Percentiles rank a stretch among this genome's conserved stretches.
These are phyloP conservation scores for Drosophila kurseongensis DNA, from an alignment of 1,140 invertebrate species.

Conservation along the genomic window DNA sequence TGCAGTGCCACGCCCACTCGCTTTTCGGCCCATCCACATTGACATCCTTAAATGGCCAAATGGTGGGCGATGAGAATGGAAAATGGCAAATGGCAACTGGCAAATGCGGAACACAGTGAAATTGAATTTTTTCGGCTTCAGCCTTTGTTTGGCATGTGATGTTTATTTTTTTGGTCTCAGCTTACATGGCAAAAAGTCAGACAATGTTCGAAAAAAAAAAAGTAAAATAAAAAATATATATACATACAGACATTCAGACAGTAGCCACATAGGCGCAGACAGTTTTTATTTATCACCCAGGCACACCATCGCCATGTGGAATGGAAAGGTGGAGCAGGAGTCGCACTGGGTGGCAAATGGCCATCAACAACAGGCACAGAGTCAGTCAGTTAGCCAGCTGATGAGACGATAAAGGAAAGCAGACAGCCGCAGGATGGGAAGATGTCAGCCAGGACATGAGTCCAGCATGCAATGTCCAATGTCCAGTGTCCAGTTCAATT, in stretches of 20 bases:
- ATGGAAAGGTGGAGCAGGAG: conserved; percentile 8
- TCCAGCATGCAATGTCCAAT: neutral
- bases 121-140: conserved; percentile 66
- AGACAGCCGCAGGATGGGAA: conserved; percentile 39
- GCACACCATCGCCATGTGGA: conserved; percentile 1
- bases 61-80: conserved; percentile 9
- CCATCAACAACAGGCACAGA: conserved; percentile 43
- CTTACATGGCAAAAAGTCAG: conserved; percentile 69
- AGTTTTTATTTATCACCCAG: conserved; percentile 81
- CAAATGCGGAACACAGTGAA: conserved; percentile 58
- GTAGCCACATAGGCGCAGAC: conserved; percentile 74
- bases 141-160: conserved; percentile 50
- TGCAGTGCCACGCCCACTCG: conserved; percentile 9
- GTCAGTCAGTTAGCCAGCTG: conserved; percentile 44
- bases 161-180: conserved; percentile 33
- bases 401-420: conserved; percentile 52
- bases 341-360: conserved; percentile 30
- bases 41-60: conserved; percentile 72
- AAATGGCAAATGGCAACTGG: conserved; percentile 9
- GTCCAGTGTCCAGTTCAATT: conserved; percentile 8
- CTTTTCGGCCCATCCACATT: conserved; percentile 7
- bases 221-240: conserved; percentile 20
- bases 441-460: conserved; percentile 7
- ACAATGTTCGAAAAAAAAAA: conserved; percentile 22
- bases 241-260: conserved; percentile 10